Conservation (phyloP, 2,888 invertebrate species). For the Drosophila colorata region DNA sequence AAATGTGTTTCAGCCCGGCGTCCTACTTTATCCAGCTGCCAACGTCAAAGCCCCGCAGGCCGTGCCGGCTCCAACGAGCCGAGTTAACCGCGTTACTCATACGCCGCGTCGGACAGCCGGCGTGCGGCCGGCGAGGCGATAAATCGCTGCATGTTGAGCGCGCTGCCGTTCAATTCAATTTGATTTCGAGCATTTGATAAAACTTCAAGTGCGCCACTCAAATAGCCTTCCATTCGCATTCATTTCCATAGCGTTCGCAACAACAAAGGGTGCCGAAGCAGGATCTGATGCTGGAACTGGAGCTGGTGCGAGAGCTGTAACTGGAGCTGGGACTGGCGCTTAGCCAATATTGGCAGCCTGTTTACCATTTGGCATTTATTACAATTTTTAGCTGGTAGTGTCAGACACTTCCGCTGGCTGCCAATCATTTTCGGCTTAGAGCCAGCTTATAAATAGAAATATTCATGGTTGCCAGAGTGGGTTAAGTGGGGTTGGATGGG, state of each 20-base stretch:
- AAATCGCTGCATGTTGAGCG: slow-evolving; percentile 17
- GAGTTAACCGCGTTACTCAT: slow-evolving; percentile 31
- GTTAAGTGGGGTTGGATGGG: background rate
- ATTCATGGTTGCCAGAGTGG: background rate
- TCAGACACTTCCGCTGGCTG: background rate
- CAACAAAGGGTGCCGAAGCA: background rate
- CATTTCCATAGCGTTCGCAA: background rate
- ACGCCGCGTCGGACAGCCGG: slow-evolving; percentile 19
- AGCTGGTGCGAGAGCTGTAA: no score
- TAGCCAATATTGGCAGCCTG: slow-evolving; percentile 3
- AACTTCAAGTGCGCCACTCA: slow-evolving; percentile 17
- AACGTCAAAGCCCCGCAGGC: background rate
- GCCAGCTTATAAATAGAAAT: slow-evolving; percentile 2
- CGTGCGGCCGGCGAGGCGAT: slow-evolving; percentile 2
- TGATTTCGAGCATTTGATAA: slow-evolving; percentile 28
- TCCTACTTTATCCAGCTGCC: background rate
- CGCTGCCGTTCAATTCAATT: slow-evolving; percentile 24
- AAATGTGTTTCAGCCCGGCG: slow-evolving; percentile 23
- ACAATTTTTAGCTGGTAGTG: background rate
- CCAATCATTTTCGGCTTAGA: slow-evolving; percentile 9
- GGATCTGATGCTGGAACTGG: background rate
- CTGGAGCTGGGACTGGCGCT: background rate
- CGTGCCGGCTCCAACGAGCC: background rate
- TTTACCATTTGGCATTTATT: background rate
- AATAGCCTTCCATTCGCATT: slow-evolving; percentile 18